These are phyloP conservation scores for Tenodera sinensis DNA, from an alignment of 2,888 invertebrate genomes.

Conservation along the genomic window DNA sequence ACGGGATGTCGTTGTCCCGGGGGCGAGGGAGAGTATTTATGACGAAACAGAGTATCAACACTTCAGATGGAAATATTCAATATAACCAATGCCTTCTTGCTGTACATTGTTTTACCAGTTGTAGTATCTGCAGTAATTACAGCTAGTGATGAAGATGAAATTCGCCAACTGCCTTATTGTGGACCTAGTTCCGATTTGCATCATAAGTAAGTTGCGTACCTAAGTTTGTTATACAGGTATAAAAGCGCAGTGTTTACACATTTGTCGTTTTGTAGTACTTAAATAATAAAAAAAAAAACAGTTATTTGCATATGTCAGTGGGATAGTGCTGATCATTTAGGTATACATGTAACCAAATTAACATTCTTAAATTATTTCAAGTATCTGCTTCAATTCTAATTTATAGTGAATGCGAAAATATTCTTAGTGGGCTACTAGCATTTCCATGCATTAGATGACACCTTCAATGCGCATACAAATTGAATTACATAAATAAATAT, in stretches of 20 bases:
- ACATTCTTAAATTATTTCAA: too few relatives aligned
- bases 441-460: too few relatives aligned
- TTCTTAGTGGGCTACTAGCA: too few relatives aligned
- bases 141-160: not conserved
- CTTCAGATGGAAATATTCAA: not conserved
- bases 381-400: too few relatives aligned
- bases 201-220: not conserved
- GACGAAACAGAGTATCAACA: not conserved
- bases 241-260: not conserved
- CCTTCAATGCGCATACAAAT: too few relatives aligned
- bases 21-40: not conserved
- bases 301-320: too few relatives aligned
- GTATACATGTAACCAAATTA: too few relatives aligned
- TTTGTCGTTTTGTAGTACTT: not conserved
- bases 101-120: not conserved
- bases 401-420: too few relatives aligned
- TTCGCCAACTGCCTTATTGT: conserved; percentile 15
- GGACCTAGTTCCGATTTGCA: not conserved
- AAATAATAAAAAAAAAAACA: too few relatives aligned
- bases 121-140: not conserved
- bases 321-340: too few relatives aligned
- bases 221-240: too few relatives aligned
- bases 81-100: not conserved
- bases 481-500: too few relatives aligned
- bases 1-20: not conserved